A percentile compares a stretch with the other conserved stretches of the same genome.
Conservation (phyloP, 2,888 invertebrate genomes). For the Tetanocera ferruginea region DNA sequence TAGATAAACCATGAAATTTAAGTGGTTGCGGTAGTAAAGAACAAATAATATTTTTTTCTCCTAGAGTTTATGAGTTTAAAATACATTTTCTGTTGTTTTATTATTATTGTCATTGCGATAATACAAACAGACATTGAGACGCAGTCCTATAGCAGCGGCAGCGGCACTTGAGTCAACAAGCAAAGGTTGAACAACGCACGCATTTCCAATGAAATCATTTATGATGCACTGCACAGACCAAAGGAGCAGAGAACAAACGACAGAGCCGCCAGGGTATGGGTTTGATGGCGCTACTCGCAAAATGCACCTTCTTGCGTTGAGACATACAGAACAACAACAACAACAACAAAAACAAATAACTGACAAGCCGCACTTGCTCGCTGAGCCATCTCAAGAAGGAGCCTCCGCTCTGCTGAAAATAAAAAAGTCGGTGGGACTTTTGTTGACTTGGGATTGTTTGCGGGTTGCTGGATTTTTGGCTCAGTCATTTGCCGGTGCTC, state of each 20-base stretch:
- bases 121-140: background rate
- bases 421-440: no score
- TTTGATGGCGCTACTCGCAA: no score
- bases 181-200: background rate
- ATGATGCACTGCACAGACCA: background rate
- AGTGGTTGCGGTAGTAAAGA: background rate
- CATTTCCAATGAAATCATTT: slow-evolving; percentile 10
- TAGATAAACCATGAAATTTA: background rate
- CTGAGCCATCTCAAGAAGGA: no score
- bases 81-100: background rate
- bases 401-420: no score
- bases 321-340: no score
- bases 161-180: background rate
- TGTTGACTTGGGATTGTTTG: background rate
- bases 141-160: background rate
- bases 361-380: no score
- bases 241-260: slow-evolving; percentile 1
- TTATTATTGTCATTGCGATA: background rate
- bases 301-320: no score
- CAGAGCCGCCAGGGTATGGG: background rate
- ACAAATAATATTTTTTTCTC: background rate
- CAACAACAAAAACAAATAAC: no score
- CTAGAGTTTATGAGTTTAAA: background rate
- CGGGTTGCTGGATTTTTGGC: background rate
- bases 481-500: background rate